Percentiles rank a stretch among this genome's conserved stretches.
These are phyloP conservation scores for Oceanodroma tethys DNA, from an alignment of 2,113 vertebrate species.

Conservation along the genomic window DNA sequence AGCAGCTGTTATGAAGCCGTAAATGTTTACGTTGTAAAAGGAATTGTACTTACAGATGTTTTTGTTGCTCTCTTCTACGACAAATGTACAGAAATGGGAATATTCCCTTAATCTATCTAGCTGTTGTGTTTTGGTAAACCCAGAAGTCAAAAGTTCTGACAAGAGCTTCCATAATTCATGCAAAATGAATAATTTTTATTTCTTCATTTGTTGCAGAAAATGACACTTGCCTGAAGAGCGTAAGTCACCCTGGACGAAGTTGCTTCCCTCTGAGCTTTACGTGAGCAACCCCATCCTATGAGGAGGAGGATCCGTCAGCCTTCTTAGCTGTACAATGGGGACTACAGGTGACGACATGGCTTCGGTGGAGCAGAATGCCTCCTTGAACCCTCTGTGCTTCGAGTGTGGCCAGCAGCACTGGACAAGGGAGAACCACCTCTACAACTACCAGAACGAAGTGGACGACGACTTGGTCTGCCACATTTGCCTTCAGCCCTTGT, in stretches of 20 bases:
- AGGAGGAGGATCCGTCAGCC: not conserved
- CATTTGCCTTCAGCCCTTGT: conserved; percentile 97
- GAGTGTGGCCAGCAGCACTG: conserved; percentile 96
- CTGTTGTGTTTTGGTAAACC: not conserved
- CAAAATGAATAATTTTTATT: not conserved
- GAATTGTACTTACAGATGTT: not conserved
- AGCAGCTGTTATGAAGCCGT: not conserved
- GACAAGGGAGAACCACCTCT: conserved; percentile 93
- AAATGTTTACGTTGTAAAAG: not conserved
- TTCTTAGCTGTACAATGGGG: conserved; percentile 77
- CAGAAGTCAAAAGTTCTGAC: not conserved
- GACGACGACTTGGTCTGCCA: conserved; percentile 98
- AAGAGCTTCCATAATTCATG: not conserved
- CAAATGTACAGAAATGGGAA: not conserved
- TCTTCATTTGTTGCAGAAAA: conserved; percentile 51
- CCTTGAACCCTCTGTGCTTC: conserved; percentile 87
- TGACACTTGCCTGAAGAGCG: not conserved
- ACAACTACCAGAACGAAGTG: conserved; percentile 96
- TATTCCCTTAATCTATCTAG: not conserved
- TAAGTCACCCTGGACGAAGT: not conserved
- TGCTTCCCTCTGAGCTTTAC: not conserved
- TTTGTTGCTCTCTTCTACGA: not conserved
- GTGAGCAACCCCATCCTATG: not conserved
- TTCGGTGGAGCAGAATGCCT: conserved; percentile 78
- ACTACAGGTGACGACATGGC: conserved; percentile 84